Evolutionary conservation across 2,888 invertebrate genomes (phyloP), one percentile per base, ranked within the genome.

Genomic region (Drosophila neotestacea): DNA sequence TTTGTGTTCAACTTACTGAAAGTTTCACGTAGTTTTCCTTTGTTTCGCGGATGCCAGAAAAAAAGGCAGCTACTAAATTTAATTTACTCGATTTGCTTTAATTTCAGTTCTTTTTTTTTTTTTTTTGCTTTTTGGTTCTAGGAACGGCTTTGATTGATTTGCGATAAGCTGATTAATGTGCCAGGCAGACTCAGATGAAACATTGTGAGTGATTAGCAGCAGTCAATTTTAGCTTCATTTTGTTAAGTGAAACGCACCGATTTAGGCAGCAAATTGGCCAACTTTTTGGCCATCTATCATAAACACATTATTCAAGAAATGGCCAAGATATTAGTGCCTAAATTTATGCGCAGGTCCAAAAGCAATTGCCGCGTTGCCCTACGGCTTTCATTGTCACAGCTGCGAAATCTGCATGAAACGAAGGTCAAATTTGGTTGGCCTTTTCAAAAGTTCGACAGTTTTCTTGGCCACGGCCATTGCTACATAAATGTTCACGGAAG

Each of bases 151-250:
- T 81, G 79, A 87, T 84, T 83, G 87, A 85, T 82, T 66, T 46
- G 67, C 58, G 39, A 22, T 58, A 47, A 77, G 70, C 78, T 88
- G 80, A 82, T 80, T 82, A 75, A 77, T 73, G 70, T 64, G n/a
- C 32, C 13, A 51, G 32, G n/a, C 44, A n/a, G 41, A 16, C 9
- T 16, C 6, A 51, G 48, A 44, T 54, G 32, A 55, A 41, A 11
- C 22, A 11, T 32, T 38, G 44, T 61, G 42, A 81, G 62, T 70
- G 76, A 81, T 79, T 78, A 81, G 62, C 64, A 42, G 56, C 44
- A 46, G 62, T 59, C 52, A 51, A 46, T 61, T 42, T 51, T 7
- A 28, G 48, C 41, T 48, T 55, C 22, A 36, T 59, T 67, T 74
- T 50, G 13, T 64, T 56, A 13, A 56, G 39, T 50, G 22, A 56